Percentiles rank a stretch among this genome's conserved stretches.
Conservation (phyloP, 2,113 vertebrate species). For the Syrmaticus mikado region DNA sequence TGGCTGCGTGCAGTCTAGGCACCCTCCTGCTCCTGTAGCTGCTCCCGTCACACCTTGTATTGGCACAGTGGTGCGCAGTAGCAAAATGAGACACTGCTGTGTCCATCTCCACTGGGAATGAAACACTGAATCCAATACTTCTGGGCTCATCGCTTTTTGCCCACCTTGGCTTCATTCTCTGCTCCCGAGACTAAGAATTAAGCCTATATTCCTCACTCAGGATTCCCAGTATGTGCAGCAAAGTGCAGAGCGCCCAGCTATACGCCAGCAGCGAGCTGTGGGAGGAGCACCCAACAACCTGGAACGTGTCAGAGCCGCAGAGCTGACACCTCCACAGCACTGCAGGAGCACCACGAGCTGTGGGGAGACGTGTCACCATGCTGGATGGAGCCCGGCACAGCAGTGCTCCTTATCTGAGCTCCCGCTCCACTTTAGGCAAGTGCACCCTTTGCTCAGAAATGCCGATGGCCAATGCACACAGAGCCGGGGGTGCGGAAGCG, state of each 20-base stretch:
- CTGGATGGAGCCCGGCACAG: not conserved
- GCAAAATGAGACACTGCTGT: not conserved
- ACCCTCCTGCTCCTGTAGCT: not conserved
- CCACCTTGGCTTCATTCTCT: not conserved
- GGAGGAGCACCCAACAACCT: not conserved
- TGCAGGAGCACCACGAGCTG: not conserved
- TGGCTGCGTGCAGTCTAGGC: not conserved
- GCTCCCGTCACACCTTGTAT: not conserved
- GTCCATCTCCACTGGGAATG: not conserved
- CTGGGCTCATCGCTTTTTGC: not conserved
- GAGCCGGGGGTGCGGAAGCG: accelerated
- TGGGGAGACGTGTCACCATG: not conserved
- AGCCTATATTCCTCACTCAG: not conserved
- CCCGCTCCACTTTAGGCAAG: not conserved
- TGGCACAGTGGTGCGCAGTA: not conserved
- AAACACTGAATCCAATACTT: not conserved
- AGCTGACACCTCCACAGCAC: not conserved
- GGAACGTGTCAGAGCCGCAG: accelerated
- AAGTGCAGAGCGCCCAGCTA: accelerated
- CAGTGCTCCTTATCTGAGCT: not conserved
- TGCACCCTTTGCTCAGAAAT: not conserved
- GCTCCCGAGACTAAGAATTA: not conserved
- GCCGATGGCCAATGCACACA: accelerated
- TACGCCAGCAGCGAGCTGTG: not conserved
- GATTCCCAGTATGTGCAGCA: not conserved